Evolutionary conservation across 2,113 vertebrate species (phyloP).

Genomic region (Lepus americanus): DNA sequence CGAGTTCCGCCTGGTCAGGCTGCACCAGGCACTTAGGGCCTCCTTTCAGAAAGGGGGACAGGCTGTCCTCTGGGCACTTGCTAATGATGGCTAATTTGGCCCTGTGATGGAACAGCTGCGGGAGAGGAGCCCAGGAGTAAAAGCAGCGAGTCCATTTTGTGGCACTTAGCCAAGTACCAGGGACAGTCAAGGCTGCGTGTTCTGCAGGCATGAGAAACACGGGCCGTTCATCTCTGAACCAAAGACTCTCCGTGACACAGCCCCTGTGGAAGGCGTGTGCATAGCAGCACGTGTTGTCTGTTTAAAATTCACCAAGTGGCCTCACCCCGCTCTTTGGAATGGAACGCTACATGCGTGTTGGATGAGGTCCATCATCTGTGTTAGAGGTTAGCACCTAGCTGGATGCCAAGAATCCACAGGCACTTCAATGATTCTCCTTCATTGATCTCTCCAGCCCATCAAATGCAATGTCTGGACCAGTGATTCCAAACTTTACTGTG

Average conservation of each 20-base stretch:
- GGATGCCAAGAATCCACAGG: background rate
- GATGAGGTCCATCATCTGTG: background rate
- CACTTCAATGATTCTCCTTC: slow-evolving; percentile 21
- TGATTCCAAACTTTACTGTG: background rate
- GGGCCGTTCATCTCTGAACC: slow-evolving; percentile 14
- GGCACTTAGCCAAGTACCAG: slow-evolving; percentile 55
- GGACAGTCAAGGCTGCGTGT: slow-evolving; percentile 38
- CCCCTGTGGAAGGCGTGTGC: background rate
- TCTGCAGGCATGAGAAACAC: background rate
- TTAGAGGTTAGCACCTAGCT: background rate
- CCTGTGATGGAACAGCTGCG: background rate
- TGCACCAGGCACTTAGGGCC: background rate
- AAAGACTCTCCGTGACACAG: background rate
- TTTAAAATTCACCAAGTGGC: slow-evolving; percentile 55
- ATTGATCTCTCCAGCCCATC: background rate
- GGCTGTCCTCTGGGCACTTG: slow-evolving; percentile 67
- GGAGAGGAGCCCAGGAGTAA: slow-evolving; percentile 13
- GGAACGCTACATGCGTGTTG: background rate
- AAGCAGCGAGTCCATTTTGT: slow-evolving; percentile 46
- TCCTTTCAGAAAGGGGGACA: slow-evolving; percentile 23
- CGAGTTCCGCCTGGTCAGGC: background rate
- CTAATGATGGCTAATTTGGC: slow-evolving; percentile 53
- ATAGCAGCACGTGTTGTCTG: background rate
- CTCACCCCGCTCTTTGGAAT: slow-evolving; percentile 36
- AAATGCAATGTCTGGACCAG: background rate